These are phyloP conservation scores for Halictus quadricinctus DNA, from an alignment of 2,888 invertebrate species.

Conservation along the genomic window DNA sequence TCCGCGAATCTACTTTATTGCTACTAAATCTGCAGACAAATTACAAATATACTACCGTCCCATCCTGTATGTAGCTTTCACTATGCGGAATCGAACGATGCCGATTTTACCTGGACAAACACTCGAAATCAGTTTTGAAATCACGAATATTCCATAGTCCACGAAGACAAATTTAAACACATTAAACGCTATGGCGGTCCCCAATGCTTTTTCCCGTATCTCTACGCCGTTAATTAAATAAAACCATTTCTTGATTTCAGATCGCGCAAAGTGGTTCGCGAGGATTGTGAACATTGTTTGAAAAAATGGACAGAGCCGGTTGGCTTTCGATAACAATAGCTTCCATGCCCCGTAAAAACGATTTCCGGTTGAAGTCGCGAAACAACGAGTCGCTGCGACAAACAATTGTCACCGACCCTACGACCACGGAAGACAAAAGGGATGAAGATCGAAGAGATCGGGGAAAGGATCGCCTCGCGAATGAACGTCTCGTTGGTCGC, in stretches of 20 bases:
- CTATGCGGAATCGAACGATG: not conserved
- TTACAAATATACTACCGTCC: not conserved
- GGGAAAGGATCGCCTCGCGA: constrained; percentile 2
- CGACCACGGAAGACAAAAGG: not conserved
- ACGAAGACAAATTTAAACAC: not conserved
- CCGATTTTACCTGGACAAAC: not conserved
- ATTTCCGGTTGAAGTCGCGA: not conserved
- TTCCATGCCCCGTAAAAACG: not conserved
- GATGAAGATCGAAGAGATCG: constrained; percentile 5
- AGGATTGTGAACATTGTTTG: not conserved
- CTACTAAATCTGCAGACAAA: not conserved
- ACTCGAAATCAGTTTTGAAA: not conserved
- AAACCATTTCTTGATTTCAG: not conserved
- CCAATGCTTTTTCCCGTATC: no score
- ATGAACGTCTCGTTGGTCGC: not conserved
- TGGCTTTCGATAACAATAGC: not conserved
- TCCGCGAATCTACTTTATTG: not conserved
- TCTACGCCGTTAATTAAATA: not conserved
- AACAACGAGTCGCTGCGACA: not conserved
- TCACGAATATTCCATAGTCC: not conserved
- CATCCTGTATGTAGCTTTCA: not conserved
- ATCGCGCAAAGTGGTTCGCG: not conserved
- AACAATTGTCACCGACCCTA: not conserved
- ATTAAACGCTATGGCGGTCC: no score
- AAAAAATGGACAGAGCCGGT: not conserved